phyloP scores from a whole-genome alignment of 2,888 invertebrate genomes.

The Caenorhabditis sp. region DNA sequence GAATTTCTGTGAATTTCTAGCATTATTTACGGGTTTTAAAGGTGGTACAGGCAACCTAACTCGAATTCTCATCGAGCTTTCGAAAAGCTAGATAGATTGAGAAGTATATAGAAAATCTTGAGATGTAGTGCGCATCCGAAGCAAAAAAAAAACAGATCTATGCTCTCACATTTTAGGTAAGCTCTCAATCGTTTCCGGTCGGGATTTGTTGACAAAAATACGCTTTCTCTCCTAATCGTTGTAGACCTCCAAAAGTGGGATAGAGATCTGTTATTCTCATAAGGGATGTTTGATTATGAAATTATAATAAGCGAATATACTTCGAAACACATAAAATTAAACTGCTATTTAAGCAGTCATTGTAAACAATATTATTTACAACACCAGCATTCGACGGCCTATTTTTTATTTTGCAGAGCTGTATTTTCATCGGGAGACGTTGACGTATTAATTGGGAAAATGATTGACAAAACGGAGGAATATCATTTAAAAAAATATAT shows the following conservation, averaged over 20 bases:
- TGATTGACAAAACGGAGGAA: constrained; percentile 18
- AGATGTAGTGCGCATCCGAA: too few relatives aligned
- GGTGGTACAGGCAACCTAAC: too few relatives aligned
- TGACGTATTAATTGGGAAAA: constrained; percentile 28
- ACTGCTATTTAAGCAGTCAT: too few relatives aligned
- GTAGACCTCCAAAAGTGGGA: background rate
- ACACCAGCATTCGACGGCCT: too few relatives aligned
- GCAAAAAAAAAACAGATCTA: background rate
- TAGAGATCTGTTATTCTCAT: background rate
- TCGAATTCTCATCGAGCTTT: too few relatives aligned
- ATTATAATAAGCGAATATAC: too few relatives aligned
- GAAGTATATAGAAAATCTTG: too few relatives aligned
- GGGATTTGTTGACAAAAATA: constrained; percentile 50
- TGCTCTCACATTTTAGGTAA: constrained; percentile 20
- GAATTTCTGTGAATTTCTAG: background rate
- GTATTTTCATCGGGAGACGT: background rate
- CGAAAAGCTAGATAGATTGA: constrained; percentile 6
- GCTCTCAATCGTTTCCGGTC: constrained; percentile 37
- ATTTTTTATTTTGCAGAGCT: background rate
- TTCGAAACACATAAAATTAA: too few relatives aligned
- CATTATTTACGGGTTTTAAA: too few relatives aligned
- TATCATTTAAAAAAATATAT: too few relatives aligned
- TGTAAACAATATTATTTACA: too few relatives aligned
- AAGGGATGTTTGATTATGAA: too few relatives aligned
- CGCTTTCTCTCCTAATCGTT: constrained; percentile 26